Percentiles rank a stretch among this genome's conserved stretches.
Conservation (phyloP, 2,888 invertebrate species). For the Liopterus haemorrhoidalis region DNA sequence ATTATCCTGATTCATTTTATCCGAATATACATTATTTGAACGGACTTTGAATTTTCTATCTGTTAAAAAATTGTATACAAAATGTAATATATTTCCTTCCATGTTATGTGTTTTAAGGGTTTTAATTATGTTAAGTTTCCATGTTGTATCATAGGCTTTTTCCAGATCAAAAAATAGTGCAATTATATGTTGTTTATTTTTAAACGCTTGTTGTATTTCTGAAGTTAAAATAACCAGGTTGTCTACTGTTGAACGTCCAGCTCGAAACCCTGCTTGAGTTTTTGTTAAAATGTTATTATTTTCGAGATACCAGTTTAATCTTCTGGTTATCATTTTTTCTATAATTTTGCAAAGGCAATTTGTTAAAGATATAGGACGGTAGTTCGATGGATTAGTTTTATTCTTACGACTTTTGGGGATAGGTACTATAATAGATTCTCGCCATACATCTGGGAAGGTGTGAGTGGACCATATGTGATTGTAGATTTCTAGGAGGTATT, state of each 20-base stretch:
- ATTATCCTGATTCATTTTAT: conserved; percentile 2
- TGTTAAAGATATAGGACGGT: conserved; percentile 3
- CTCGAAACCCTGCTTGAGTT: neutral
- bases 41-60: conserved; percentile 5
- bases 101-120: neutral
- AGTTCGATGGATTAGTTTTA: conserved; percentile 1
- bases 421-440: conserved; percentile 1
- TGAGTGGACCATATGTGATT: conserved; percentile 8
- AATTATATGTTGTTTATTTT: conserved; percentile 3
- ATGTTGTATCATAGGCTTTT: conserved; percentile 3
- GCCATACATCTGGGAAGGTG: neutral
- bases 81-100: neutral
- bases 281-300: neutral
- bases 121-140: conserved; percentile 2
- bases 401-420: conserved; percentile 2
- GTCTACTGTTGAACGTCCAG: conserved; percentile 1
- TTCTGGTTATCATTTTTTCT: conserved; percentile 4
- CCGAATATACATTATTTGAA: neutral
- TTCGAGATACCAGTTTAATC: conserved; percentile 4
- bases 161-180: conserved; percentile 7
- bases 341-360: conserved; percentile 2
- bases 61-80: neutral
- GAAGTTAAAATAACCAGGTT: neutral
- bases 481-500: conserved; percentile 2
- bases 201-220: conserved; percentile 5